Evolutionary conservation across 2,888 invertebrate species (phyloP).

Genomic region (Mimachlamys varia): DNA sequence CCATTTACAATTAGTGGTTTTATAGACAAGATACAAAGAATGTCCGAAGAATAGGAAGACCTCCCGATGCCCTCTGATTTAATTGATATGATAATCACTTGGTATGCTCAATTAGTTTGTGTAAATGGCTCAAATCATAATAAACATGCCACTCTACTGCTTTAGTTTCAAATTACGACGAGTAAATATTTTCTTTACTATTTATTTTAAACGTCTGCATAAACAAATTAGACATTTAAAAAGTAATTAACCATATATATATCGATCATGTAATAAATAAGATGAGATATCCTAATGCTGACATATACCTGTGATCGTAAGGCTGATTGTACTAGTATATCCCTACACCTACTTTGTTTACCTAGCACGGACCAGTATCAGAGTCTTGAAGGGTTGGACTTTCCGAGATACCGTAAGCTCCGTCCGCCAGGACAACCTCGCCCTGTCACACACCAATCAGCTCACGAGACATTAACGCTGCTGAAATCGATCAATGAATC

Average conservation of each 20-base stretch:
- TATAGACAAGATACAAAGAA: neutral
- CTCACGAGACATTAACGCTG: neutral
- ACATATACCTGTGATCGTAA: neutral
- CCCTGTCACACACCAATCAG: neutral
- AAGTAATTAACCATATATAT: neutral
- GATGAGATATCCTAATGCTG: neutral
- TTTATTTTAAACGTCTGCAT: neutral
- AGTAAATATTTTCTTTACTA: neutral
- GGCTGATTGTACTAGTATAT: neutral
- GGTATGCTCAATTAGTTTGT: too few relatives aligned
- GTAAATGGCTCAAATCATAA: too few relatives aligned
- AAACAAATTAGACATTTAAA: neutral
- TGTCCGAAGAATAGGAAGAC: neutral
- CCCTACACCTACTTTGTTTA: neutral
- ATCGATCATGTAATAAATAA: neutral
- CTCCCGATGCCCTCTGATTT: neutral
- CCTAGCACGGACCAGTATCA: neutral
- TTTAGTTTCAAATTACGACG: neutral
- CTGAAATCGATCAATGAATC: slow-evolving; percentile 13
- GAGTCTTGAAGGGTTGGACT: neutral
- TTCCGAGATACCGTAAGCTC: neutral
- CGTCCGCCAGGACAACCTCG: neutral
- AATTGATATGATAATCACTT: neutral
- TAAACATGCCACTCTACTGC: neutral
- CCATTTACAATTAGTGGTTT: neutral